Evolutionary conservation across 2,888 invertebrate species (phyloP).

Genomic region (Tetheella fluctuosa): DNA sequence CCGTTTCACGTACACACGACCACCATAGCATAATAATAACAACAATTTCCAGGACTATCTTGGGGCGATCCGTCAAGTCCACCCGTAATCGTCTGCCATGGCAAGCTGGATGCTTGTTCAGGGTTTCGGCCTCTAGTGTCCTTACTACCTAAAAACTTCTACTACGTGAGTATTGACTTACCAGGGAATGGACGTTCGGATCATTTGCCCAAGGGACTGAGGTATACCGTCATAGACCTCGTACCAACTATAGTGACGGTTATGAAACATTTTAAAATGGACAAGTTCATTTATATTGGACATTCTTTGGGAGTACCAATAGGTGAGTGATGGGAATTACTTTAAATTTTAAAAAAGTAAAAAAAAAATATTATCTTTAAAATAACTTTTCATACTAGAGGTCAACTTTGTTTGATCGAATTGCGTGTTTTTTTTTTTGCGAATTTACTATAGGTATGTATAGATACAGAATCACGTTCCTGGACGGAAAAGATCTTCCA

Average conservation of each 20-base stretch:
- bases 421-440: too few species aligned
- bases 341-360: too few species aligned
- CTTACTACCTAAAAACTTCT: slow-evolving; percentile 69
- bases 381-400: too few species aligned
- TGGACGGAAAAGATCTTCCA: too few species aligned
- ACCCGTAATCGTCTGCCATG: slow-evolving; percentile 83
- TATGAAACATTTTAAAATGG: slow-evolving; percentile 59
- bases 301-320: slow-evolving; percentile 66
- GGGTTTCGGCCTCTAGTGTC: slow-evolving; percentile 83
- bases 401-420: too few species aligned
- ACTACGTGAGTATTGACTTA: slow-evolving; percentile 74
- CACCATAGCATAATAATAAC: too few species aligned
- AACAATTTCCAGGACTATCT: slow-evolving; percentile 69
- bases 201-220: slow-evolving; percentile 69
- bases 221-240: slow-evolving; percentile 52
- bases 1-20: too few species aligned
- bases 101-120: slow-evolving; percentile 85
- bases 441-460: too few species aligned
- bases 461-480: too few species aligned
- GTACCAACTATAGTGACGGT: slow-evolving; percentile 52
- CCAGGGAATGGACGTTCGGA: slow-evolving; percentile 85
- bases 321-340: slow-evolving; percentile 55
- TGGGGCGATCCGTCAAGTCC: slow-evolving; percentile 82
- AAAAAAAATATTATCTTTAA: too few species aligned
- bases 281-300: slow-evolving; percentile 62